phyloP scores from a whole-genome alignment of 2,797 vertebrate genomes.

The Sitta carolinensis region DNA sequence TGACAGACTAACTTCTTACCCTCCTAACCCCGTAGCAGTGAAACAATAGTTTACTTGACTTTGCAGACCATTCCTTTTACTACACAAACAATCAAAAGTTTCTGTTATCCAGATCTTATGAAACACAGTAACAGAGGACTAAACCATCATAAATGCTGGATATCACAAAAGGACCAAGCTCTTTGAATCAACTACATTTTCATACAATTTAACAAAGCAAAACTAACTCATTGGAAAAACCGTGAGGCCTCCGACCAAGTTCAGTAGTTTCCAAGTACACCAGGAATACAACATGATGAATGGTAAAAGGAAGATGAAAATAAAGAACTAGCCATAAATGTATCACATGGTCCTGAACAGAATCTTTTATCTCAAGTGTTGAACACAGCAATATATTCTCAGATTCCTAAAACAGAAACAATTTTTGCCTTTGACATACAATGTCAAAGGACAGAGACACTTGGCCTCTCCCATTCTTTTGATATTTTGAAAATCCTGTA shows the following conservation, averaged over 20 bases:
- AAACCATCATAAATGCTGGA: background rate
- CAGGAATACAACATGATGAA: background rate
- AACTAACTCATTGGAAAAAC: background rate
- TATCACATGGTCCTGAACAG: background rate
- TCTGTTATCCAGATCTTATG: background rate
- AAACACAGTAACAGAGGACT: background rate
- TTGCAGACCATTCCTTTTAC: background rate
- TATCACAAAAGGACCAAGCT: background rate
- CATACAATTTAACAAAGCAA: background rate
- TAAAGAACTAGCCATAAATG: background rate
- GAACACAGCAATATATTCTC: background rate
- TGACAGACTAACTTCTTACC: background rate
- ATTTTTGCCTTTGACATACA: background rate
- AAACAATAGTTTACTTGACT: background rate
- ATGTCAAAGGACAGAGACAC: background rate
- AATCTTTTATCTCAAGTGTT: background rate
- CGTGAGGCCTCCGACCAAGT: background rate
- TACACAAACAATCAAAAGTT: background rate
- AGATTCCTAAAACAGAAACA: background rate
- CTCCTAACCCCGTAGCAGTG: fast-evolving
- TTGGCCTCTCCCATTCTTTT: background rate
- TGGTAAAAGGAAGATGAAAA: background rate
- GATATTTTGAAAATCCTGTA: background rate
- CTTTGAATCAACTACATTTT: background rate
- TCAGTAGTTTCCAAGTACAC: background rate